These are phyloP conservation scores for Bolinopsis microptera DNA, from an alignment of 37 sponge, comb jelly and placozoan genomes.

Conservation along the genomic window DNA sequence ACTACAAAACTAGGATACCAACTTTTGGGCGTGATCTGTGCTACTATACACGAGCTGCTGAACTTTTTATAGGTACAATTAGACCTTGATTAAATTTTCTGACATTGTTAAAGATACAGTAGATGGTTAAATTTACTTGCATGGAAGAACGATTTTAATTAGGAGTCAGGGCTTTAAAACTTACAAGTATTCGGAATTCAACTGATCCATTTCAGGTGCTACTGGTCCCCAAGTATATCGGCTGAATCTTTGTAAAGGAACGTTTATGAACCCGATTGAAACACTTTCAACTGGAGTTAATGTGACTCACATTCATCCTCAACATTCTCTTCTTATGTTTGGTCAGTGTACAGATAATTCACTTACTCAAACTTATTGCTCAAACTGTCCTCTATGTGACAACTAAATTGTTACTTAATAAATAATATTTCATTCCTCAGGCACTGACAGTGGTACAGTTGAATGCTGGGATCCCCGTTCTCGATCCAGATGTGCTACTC, in stretches of 20 bases:
- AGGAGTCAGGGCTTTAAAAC: too few species aligned
- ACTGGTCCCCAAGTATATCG: slow-evolving; percentile 84
- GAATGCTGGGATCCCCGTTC: slow-evolving; percentile 98
- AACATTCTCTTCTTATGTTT: slow-evolving; percentile 21
- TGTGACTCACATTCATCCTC: slow-evolving; percentile 25
- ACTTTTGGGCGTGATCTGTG: slow-evolving; percentile 92
- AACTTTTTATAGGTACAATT: slow-evolving; percentile 79
- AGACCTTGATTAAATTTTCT: too few species aligned
- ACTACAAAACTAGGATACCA: slow-evolving; percentile 88
- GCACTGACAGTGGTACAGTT: slow-evolving; percentile 67
- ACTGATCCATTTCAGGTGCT: neutral
- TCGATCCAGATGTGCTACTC: slow-evolving; percentile 69
- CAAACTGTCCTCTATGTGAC: neutral
- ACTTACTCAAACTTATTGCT: neutral
- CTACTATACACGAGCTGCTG: slow-evolving; percentile 89
- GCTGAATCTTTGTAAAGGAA: slow-evolving; percentile 88
- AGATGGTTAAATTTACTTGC: neutral
- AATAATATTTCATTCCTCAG: neutral
- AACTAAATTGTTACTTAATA: too few species aligned
- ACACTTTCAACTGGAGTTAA: slow-evolving; percentile 67
- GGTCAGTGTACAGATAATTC: neutral
- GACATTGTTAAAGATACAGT: neutral
- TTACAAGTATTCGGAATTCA: too few species aligned
- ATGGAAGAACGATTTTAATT: too few species aligned
- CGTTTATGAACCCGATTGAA: slow-evolving; percentile 74